Percentiles rank a stretch among this genome's conserved stretches.
Conservation (phyloP, 30 jellyfish, hydroid and myxozoan species). For the Aurelia sp. region DNA sequence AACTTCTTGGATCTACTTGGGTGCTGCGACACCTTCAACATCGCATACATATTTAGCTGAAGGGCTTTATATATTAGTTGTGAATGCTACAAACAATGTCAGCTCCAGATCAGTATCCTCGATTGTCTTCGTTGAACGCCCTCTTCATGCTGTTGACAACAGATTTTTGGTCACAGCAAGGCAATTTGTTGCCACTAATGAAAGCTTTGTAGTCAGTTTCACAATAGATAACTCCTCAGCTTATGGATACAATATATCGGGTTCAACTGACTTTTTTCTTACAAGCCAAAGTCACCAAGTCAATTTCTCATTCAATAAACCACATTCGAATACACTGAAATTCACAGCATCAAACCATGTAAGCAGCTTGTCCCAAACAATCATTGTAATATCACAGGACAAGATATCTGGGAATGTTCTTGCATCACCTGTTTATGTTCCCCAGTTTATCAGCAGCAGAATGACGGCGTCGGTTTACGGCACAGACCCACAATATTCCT, state of each 20-base stretch:
- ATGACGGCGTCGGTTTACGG: conserved; percentile 6
- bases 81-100: conserved; percentile 59
- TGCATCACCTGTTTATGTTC: conserved; percentile 29
- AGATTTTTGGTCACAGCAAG: conserved; percentile 1
- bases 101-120: conserved; percentile 17
- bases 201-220: background rate
- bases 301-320: conserved; percentile 3
- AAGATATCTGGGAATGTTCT: conserved; percentile 25
- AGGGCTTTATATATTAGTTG: conserved; percentile 27
- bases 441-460: background rate
- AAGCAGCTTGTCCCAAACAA: conserved; percentile 26
- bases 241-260: conserved; percentile 48
- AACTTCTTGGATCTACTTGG: conserved; percentile 32
- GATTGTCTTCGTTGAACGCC: conserved; percentile 45
- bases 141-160: conserved; percentile 22
- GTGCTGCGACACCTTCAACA: background rate
- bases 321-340: conserved; percentile 40
- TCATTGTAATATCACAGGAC: conserved; percentile 48
- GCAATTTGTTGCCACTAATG: conserved; percentile 32
- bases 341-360: conserved; percentile 70
- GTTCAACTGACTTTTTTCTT: conserved; percentile 5
- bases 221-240: conserved; percentile 8
- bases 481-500: conserved; percentile 24
- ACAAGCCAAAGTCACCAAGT: background rate
- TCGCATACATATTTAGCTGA: conserved; percentile 44